Base-by-base conservation (phyloP, 2,888 invertebrate genomes). In the Dermolepida albohirtum region DNA sequence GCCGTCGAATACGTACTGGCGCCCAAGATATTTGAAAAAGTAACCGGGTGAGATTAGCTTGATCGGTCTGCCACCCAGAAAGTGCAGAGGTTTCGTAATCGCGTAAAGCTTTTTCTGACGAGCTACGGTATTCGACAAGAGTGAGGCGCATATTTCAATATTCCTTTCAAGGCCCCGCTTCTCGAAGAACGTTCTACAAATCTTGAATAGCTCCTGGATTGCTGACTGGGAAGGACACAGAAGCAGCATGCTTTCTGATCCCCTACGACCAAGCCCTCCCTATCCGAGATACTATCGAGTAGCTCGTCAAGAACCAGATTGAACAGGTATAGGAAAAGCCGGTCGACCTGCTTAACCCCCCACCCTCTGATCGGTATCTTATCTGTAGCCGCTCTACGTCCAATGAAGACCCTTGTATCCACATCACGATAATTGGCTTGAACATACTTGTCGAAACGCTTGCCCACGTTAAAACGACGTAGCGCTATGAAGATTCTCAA, bases 341-440 rank as follows among this genome's bases (percentile, higher is more conserved):
- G 72, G 39, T 71, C 71, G 10, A 70, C 67, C 50, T 71, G 70
- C 64, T 69, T 69, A 0, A 72, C 72, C 5, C 72, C 67, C n/a
- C n/a, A n/a, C 1, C 65, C 6, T 1, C 27, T 12, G 14, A 70
- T 22, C 10, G 27, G 7, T 10, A 69, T 41, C 6, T 8, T 10
- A 6, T 34, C 7, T 1, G 68, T 66, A 1, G 7, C 10, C 1
- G 51, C n/a, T 8, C 34, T 11, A n/a, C n/a, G n/a, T 8, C 54
- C 67, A 8, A 67, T 34, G 1, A 17, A 5, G 5, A 71, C 52
- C 22, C 1, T n/a, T 8, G 71, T 71, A 10, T 12, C 22, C 6
- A 14, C 40, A 8, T 6, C 14, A 12, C 14, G 7, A 16, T 16
- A 40, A 14, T 39, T 22, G 8, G 2, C 64, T 51, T 17, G 2